phyloP scores from a whole-genome alignment of 2,113 vertebrate species.

The Bettongia penicillata region DNA sequence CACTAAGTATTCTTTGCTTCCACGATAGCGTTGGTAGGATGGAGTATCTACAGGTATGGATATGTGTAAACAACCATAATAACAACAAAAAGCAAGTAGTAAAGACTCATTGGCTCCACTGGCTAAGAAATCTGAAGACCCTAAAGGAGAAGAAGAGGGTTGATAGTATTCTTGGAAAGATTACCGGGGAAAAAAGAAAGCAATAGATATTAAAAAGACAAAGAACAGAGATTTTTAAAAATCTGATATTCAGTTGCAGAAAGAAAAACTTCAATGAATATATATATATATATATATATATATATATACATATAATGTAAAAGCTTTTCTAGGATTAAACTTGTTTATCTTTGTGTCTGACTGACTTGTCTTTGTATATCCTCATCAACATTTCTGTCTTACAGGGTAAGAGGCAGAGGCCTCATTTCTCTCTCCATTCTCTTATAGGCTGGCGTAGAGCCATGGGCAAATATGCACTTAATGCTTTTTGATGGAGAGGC shows the following conservation, averaged over 20 bases:
- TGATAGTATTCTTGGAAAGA: not conserved
- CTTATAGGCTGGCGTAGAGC: not conserved
- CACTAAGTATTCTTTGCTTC: slow-evolving; percentile 21
- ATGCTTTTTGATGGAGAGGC: not conserved
- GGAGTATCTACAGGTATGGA: not conserved
- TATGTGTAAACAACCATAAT: not conserved
- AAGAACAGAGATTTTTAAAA: not conserved
- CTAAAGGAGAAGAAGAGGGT: not conserved
- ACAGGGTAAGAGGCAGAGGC: not conserved
- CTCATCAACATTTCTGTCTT: not conserved
- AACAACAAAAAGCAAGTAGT: not conserved
- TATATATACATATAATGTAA: not conserved
- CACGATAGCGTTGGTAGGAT: not conserved
- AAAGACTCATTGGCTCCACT: not conserved
- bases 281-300: too few species aligned
- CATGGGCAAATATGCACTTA: slow-evolving; percentile 9
- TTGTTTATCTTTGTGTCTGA: not conserved
- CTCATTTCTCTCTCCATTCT: not conserved
- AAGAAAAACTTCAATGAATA: not conserved
- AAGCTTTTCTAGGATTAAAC: not conserved
- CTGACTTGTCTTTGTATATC: not conserved
- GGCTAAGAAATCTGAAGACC: not conserved
- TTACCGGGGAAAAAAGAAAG: slow-evolving; percentile 7
- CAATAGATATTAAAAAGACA: slow-evolving; percentile 26
- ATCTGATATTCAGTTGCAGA: not conserved